phyloP scores from a whole-genome alignment of 2,888 invertebrate genomes.

The Stegophylla sp. region DNA sequence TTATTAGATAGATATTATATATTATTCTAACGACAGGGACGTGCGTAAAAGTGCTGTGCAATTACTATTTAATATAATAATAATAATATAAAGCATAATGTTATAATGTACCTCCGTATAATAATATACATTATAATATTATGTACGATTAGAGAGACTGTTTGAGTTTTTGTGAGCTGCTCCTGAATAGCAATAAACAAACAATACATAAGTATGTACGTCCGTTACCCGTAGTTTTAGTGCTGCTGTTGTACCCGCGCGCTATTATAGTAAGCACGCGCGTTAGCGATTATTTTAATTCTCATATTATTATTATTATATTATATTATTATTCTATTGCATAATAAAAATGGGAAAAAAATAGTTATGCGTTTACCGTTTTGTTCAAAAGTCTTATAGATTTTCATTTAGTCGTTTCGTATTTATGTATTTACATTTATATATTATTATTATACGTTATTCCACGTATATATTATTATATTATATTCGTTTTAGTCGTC shows the following conservation, averaged over 20 bases:
- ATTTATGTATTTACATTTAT: too few relatives aligned
- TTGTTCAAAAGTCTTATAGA: neutral
- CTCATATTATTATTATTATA: neutral
- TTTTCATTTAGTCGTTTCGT: slow-evolving; percentile 11
- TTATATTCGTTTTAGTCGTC: too few relatives aligned
- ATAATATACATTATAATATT: neutral
- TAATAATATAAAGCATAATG: too few relatives aligned
- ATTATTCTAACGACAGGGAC: slow-evolving; percentile 22
- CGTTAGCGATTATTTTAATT: neutral
- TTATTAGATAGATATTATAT: too few relatives aligned
- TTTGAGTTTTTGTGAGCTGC: slow-evolving; percentile 16
- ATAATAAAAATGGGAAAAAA: neutral
- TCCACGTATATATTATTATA: neutral
- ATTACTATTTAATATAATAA: slow-evolving; percentile 22
- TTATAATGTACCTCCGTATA: neutral
- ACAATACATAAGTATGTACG: neutral
- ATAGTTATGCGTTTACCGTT: slow-evolving; percentile 16
- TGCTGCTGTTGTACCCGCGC: neutral
- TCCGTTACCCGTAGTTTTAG: slow-evolving; percentile 22
- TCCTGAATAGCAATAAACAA: slow-evolving; percentile 35
- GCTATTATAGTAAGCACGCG: too few relatives aligned
- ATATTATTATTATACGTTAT: too few relatives aligned
- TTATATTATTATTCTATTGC: neutral
- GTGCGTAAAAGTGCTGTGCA: slow-evolving; percentile 15
- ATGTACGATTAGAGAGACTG: slow-evolving; percentile 25